Base-by-base conservation (phyloP, 2,797 vertebrate species). In the Leontopithecus rosalia region DNA sequence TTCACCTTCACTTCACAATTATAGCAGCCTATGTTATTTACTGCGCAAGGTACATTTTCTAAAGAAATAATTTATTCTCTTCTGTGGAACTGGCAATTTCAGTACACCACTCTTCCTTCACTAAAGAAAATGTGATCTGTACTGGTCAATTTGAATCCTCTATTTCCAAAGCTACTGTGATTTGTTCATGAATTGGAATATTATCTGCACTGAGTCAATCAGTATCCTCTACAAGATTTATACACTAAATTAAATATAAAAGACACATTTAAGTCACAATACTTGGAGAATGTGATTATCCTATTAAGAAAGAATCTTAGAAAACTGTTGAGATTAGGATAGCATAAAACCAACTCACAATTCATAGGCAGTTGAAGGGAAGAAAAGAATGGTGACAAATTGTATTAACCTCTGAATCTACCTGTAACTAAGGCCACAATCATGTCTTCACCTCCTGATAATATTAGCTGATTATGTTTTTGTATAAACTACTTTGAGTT, bases 1-100 rank as follows among this genome's bases (percentile, higher is more conserved):
- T 96, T 92, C 81, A 95, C 95, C 80, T 93, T 57, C 39, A 36
- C 61, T 93, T 96, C 52, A 55, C 76, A 88, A 95, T 93, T 97
- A 95, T 1, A 50, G 39, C 52, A 88, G 36, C 80, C 50, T 87
- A 39, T 77, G 19, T 64, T 90, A 94, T 95, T 95, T 95, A 94
- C 48, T 58, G 30, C 22, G 12, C 55, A 95, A 80, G n/a, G 39
- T 90, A 52, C n/a, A 15, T 96, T 97, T 94, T 55, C 87, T 95
- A 82, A 81, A 86, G 81, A 73, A 94, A 82, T 91, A 41, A 72
- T 91, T 67, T 93, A 43, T 96, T 91, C 50, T 94, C 19, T 91
- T 94, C 30, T 55, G 57, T 75, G 36, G 6, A 88, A 93, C 55
- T 88, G 58, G 64, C 15, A 88, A 72, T 81, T 79, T 73, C 82